Conservation (phyloP, 2,888 invertebrate species). For the Trachelus iudaicus region DNA sequence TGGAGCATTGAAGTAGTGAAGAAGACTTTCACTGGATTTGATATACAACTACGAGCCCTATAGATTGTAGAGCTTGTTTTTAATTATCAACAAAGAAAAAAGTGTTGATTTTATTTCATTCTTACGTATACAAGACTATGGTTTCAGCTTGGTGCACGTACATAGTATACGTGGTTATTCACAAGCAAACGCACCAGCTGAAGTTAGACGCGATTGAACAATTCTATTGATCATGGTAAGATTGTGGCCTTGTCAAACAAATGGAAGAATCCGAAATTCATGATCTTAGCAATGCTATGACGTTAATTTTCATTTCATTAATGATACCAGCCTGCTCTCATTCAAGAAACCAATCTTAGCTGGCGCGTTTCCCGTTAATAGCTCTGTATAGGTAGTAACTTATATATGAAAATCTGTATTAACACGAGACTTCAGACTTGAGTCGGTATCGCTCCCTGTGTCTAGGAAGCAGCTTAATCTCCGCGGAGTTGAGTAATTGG, state of each 20-base stretch:
- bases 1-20: slow-evolving; percentile 2
- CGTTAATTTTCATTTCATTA: too few relatives aligned
- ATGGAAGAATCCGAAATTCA: too few relatives aligned
- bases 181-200: too few relatives aligned
- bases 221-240: too few relatives aligned
- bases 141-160: not conserved
- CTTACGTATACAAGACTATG: not conserved
- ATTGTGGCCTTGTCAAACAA: too few relatives aligned
- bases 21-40: not conserved
- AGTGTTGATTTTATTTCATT: too few relatives aligned
- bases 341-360: too few relatives aligned
- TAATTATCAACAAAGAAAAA: not conserved
- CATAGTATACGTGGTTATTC: not conserved
- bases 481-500: slow-evolving; percentile 51
- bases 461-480: slow-evolving; percentile 45
- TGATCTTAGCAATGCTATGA: too few relatives aligned
- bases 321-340: too few relatives aligned
- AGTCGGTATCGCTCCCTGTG: not conserved
- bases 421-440: not conserved
- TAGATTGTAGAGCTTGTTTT: not conserved
- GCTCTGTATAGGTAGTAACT: not conserved
- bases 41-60: too few relatives aligned
- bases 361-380: too few relatives aligned
- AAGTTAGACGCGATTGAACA: too few relatives aligned
- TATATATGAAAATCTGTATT: not conserved